Percentiles rank a stretch among this genome's conserved stretches.
Evolutionary conservation across 2,113 vertebrate genomes (phyloP).

Genomic region (Parus major): DNA sequence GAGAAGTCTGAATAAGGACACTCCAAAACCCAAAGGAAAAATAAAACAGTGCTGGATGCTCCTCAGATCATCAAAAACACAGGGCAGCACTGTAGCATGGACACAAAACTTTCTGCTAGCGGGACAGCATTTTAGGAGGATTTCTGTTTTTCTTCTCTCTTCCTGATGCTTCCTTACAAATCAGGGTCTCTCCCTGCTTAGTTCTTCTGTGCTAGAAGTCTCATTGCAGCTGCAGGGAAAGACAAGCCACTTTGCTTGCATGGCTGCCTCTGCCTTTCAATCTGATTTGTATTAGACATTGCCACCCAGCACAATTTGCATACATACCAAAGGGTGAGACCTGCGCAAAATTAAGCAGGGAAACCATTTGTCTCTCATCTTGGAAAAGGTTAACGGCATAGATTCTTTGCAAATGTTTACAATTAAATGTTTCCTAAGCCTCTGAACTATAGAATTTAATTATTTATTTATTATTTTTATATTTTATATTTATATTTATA

Average conservation of each 20-base stretch:
- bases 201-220: background rate
- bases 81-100: background rate
- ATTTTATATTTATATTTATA: too few relatives aligned
- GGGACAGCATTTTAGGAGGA: background rate
- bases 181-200: background rate
- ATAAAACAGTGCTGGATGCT: background rate
- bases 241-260: slow-evolving; percentile 15
- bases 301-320: slow-evolving; percentile 37
- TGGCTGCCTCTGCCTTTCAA: slow-evolving; percentile 13
- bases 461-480: too few relatives aligned
- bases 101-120: background rate
- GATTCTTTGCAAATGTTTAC: slow-evolving; percentile 49
- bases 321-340: background rate
- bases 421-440: slow-evolving; percentile 36
- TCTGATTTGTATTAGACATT: slow-evolving; percentile 49
- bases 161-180: background rate
- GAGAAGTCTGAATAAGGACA: background rate
- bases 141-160: background rate
- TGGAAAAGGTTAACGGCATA: background rate
- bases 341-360: slow-evolving; percentile 24
- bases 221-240: background rate
- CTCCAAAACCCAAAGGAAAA: background rate
- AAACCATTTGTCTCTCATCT: slow-evolving; percentile 5
- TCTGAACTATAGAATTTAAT: slow-evolving; percentile 41
- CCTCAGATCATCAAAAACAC: background rate